Evolutionary conservation across 2,113 vertebrate genomes (phyloP).

Genomic region (Laterallus jamaicensis): DNA sequence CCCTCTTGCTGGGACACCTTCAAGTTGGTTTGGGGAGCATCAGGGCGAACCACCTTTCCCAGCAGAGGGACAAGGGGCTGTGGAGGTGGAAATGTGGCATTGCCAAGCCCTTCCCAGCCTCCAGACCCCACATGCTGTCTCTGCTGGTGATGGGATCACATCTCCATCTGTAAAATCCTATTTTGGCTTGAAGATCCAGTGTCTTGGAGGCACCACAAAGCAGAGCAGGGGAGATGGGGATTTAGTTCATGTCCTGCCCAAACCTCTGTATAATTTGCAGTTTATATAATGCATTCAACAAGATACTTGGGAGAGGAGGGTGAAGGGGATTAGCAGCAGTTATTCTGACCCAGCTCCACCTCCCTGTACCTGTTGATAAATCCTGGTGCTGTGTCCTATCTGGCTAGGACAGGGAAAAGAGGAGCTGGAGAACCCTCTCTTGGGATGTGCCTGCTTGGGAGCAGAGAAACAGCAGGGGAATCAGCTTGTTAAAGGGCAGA

Average conservation of each 20-base stretch:
- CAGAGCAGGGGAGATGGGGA: neutral
- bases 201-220: neutral
- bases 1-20: neutral
- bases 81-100: neutral
- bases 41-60: neutral
- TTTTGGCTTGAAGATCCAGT: neutral
- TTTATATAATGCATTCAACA: neutral
- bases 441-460: accelerated
- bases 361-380: neutral
- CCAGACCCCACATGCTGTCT: neutral
- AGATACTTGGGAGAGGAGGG: neutral
- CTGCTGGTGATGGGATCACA: accelerated
- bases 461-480: too few species aligned
- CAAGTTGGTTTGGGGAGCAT: neutral
- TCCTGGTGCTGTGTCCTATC: neutral
- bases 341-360: neutral
- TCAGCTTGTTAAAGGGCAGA: too few species aligned
- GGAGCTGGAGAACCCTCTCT: neutral
- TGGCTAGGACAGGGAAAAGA: accelerated
- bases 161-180: neutral
- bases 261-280: neutral
- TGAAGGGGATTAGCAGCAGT: neutral
- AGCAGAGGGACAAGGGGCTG: accelerated
- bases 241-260: neutral
- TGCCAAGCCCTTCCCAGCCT: accelerated